Evolutionary conservation across 1,140 invertebrate genomes (phyloP).

Genomic region (Drosophila chauvacae): DNA sequence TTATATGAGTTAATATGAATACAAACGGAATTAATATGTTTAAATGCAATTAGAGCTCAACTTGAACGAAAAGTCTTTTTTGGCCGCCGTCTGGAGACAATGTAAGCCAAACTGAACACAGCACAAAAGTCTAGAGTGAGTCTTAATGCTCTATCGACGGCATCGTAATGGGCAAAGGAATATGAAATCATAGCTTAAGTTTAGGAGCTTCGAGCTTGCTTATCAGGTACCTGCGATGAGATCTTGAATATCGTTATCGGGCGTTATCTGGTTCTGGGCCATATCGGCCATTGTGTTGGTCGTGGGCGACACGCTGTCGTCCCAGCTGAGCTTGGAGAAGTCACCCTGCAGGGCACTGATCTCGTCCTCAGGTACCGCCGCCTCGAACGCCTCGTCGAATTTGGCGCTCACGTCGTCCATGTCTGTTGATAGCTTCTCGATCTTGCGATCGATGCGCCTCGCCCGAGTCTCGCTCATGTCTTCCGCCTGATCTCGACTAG

Average conservation of each 20-base stretch:
- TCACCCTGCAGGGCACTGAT: constrained; percentile 80
- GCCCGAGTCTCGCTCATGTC: constrained; percentile 76
- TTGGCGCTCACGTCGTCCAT: constrained; percentile 70
- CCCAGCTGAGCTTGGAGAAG: constrained; percentile 84
- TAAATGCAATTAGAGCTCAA: constrained; percentile 84
- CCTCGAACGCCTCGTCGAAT: constrained; percentile 77
- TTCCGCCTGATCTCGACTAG: constrained; percentile 64
- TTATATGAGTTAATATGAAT: constrained; percentile 40
- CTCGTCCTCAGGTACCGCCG: constrained; percentile 75
- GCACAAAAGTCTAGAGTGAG: constrained; percentile 27
- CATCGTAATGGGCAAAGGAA: constrained; percentile 36
- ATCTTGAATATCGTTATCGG: constrained; percentile 84
- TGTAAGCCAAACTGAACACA: constrained; percentile 32
- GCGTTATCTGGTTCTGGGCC: constrained; percentile 79
- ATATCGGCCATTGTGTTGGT: constrained; percentile 83
- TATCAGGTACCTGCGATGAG: constrained; percentile 75
- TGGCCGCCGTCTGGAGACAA: constrained; percentile 54
- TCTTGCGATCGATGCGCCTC: constrained; percentile 86
- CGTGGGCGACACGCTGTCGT: constrained; percentile 81
- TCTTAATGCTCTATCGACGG: constrained; percentile 52
- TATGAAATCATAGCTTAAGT: constrained; percentile 33
- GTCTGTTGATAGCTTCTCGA: constrained; percentile 86
- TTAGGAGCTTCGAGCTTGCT: constrained; percentile 13
- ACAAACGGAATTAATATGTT: constrained; percentile 48
- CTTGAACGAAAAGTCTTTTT: constrained; percentile 76